These are phyloP conservation scores for Schizothorax lantsangensis DNA, from an alignment of 2,797 vertebrate genomes.

Conservation along the genomic window DNA sequence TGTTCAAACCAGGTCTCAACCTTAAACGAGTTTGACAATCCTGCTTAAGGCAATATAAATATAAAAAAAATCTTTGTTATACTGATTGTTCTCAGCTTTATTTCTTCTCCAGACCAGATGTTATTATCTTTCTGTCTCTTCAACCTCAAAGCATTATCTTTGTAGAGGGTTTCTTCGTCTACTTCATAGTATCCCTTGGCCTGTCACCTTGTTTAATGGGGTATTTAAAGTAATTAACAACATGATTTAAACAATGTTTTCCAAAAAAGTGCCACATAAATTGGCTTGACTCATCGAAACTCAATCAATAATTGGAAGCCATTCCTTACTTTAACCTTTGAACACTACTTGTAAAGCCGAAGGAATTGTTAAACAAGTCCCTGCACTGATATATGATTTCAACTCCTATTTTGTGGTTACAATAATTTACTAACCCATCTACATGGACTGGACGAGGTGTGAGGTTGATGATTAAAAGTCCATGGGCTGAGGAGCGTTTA, in stretches of 20 bases:
- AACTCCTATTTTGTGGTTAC: conserved; percentile 60
- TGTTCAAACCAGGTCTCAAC: conserved; percentile 1
- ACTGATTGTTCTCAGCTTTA: neutral
- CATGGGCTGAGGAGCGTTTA: conserved; percentile 64
- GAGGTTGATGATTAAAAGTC: conserved; percentile 59
- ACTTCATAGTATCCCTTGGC: neutral
- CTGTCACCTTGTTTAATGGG: too few relatives aligned
- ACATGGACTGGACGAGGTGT: conserved; percentile 59
- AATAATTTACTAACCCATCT: conserved; percentile 63
- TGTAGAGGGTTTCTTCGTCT: neutral
- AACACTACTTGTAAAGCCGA: neutral
- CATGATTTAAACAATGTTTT: neutral
- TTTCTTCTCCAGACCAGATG: conserved; percentile 10
- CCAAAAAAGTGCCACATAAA: neutral
- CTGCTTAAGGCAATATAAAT: neutral
- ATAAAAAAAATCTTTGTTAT: neutral
- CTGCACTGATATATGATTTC: conserved; percentile 49
- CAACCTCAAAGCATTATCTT: neutral
- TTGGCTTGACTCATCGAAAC: neutral
- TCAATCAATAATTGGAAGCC: neutral
- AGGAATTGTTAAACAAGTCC: conserved; percentile 5
- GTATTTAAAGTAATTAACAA: neutral
- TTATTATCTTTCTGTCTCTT: neutral
- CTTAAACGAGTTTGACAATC: neutral
- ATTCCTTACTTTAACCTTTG: neutral